Evolutionary conservation across 2,113 vertebrate genomes (phyloP).

Genomic region (Leptobrachium leishanense): DNA sequence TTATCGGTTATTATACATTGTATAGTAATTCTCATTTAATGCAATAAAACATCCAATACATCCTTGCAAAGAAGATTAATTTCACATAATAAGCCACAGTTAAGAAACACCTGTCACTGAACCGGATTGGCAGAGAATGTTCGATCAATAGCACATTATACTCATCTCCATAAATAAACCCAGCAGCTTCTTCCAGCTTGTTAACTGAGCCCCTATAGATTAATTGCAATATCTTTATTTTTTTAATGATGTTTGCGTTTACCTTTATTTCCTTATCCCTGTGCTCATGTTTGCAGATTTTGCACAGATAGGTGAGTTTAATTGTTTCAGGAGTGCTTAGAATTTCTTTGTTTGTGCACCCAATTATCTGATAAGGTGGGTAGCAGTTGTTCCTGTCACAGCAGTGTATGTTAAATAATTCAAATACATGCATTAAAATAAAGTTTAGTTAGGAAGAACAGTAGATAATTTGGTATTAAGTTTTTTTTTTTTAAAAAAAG

Average conservation of each 20-base stretch:
- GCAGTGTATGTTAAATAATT: constrained; percentile 76
- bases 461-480: no score
- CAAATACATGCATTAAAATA: constrained; percentile 59
- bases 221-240: constrained; percentile 26
- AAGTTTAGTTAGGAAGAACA: no score
- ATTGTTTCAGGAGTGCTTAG: constrained; percentile 62
- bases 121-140: constrained; percentile 11
- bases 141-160: constrained; percentile 35
- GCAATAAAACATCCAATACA: no score
- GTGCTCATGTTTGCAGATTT: constrained; percentile 32
- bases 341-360: constrained; percentile 73
- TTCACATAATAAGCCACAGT: no score
- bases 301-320: constrained; percentile 68
- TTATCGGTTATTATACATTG: no score
- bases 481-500: no score
- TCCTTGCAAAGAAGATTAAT: no score
- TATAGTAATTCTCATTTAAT: no score
- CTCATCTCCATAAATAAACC: constrained; percentile 7
- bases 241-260: constrained; percentile 27
- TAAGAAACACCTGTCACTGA: neutral
- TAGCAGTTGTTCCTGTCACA: constrained; percentile 68
- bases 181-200: constrained; percentile 3
- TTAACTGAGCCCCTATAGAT: constrained; percentile 14
- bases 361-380: constrained; percentile 86
- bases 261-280: constrained; percentile 22